These are phyloP conservation scores for Euplexia lucipara DNA, from an alignment of 2,888 invertebrate genomes.

Conservation along the genomic window DNA sequence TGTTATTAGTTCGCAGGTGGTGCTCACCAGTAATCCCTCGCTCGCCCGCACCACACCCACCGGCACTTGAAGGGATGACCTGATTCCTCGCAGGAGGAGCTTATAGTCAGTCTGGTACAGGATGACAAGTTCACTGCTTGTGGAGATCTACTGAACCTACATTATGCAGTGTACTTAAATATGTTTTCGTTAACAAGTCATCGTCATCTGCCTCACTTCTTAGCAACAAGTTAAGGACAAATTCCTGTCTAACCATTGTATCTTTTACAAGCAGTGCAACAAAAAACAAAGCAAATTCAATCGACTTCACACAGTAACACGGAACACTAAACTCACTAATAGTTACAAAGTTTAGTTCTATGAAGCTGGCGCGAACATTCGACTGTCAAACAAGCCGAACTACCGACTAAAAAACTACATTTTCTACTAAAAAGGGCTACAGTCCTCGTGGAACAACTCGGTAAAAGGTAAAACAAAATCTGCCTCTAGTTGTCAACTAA, in stretches of 20 bases:
- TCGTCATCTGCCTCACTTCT: no score
- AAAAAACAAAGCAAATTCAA: not conserved
- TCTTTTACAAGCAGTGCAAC: not conserved
- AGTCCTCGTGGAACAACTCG: not conserved
- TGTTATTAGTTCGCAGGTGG: conserved; percentile 38
- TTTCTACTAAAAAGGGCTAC: conserved; percentile 27
- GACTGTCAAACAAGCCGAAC: conserved; percentile 24
- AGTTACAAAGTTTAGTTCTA: conserved; percentile 1
- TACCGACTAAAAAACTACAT: conserved; percentile 38
- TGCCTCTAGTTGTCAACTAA: conserved; percentile 1
- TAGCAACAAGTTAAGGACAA: no score
- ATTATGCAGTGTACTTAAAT: no score
- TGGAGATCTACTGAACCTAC: no score
- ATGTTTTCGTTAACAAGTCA: no score
- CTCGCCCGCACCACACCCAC: not conserved
- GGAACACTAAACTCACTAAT: not conserved
- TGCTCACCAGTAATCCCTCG: conserved; percentile 25
- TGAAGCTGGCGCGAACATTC: not conserved
- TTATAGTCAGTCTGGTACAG: no score
- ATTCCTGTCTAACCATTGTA: no score
- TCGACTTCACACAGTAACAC: not conserved
- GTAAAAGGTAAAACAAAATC: conserved; percentile 22
- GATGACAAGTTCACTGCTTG: not conserved
- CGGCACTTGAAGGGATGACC: conserved; percentile 17
- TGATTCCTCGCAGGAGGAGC: not conserved